Evolutionary conservation across 2,113 vertebrate genomes (phyloP).

Genomic region (Ophiodon elongatus): DNA sequence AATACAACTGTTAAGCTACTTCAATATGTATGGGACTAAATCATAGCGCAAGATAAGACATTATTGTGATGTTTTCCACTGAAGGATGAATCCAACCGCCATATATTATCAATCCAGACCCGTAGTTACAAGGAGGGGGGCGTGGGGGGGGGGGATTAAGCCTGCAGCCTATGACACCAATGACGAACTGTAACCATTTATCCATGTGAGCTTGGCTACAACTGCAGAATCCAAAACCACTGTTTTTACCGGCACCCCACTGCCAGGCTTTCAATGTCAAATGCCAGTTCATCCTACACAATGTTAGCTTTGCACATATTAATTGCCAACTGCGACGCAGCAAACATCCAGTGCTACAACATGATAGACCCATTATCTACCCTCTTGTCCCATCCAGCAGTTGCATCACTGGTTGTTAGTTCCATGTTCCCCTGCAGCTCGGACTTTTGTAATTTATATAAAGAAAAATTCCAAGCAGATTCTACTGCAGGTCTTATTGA

Average conservation of each 20-base stretch:
- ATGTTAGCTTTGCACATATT: neutral
- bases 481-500: neutral
- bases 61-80: too few species aligned
- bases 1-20: too few species aligned
- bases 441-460: neutral
- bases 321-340: conserved; percentile 31
- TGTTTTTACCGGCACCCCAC: neutral
- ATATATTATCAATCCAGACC: conserved; percentile 41
- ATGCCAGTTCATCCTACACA: conserved; percentile 42
- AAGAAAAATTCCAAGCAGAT: neutral
- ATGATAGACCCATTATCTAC: conserved; percentile 1
- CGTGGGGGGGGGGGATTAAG: neutral
- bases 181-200: conserved; percentile 39
- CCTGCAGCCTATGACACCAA: conserved; percentile 11
- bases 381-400: neutral
- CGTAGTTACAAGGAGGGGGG: neutral
- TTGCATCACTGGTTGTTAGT: neutral
- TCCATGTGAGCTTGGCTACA: conserved; percentile 21
- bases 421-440: neutral
- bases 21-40: too few species aligned
- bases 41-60: too few species aligned
- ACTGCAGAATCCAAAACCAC: conserved; percentile 23
- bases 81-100: conserved; percentile 31
- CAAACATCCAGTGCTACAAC: neutral
- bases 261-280: conserved; percentile 35